Evolutionary conservation across 2,888 invertebrate species (phyloP).

Genomic region (Acleris emargana): DNA sequence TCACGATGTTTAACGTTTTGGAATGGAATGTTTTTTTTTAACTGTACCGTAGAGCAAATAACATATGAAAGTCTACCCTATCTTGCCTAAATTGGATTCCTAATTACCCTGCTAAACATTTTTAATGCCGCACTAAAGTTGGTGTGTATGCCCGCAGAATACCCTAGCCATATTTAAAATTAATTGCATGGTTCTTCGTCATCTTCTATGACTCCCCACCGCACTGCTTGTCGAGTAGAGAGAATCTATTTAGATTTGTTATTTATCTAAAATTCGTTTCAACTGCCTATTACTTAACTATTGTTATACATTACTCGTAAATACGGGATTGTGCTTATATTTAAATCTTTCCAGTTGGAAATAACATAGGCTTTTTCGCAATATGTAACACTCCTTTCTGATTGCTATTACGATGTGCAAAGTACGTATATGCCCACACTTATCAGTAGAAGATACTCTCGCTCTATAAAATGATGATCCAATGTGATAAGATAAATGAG

Average conservation of each 20-base stretch:
- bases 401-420: conserved; percentile 26
- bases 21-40: too few species aligned
- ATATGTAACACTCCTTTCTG: conserved; percentile 13
- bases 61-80: too few species aligned
- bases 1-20: too few species aligned
- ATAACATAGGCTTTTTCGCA: conserved; percentile 15
- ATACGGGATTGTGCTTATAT: conserved; percentile 21
- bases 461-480: too few species aligned
- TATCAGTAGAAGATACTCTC: too few species aligned
- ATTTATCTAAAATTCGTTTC: conserved; percentile 31
- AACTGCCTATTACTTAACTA: conserved; percentile 19
- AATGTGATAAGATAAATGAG: too few species aligned
- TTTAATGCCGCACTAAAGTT: too few species aligned
- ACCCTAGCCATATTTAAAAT: not conserved
- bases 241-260: conserved; percentile 35
- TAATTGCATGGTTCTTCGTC: not conserved
- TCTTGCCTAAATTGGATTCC: too few species aligned
- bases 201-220: conserved; percentile 5
- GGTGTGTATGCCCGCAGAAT: too few species aligned
- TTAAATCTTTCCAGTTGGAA: conserved; percentile 11
- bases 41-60: too few species aligned
- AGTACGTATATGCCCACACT: not conserved
- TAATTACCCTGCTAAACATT: too few species aligned
- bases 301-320: conserved; percentile 2
- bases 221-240: conserved; percentile 17